phyloP scores from a whole-genome alignment of 2,888 invertebrate genomes.

The Stegana nigrithorax region DNA sequence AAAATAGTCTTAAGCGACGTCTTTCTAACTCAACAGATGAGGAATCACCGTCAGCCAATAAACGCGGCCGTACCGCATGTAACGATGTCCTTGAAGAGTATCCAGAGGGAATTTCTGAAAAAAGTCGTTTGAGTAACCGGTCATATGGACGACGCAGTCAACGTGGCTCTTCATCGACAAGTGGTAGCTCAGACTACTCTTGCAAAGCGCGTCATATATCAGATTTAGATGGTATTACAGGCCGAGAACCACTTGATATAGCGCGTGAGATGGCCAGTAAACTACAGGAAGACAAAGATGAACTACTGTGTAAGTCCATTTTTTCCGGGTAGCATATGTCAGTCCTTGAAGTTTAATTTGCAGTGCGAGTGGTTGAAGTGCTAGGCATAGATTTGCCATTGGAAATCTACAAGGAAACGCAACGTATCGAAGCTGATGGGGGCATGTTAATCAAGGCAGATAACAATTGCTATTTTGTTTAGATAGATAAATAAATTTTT shows the following conservation, averaged over 20 bases:
- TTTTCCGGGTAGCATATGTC: too few species aligned
- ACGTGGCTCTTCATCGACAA: constrained; percentile 62
- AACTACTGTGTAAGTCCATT: constrained; percentile 75
- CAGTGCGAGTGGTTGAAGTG: constrained; percentile 78
- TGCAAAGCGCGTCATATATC: constrained; percentile 69
- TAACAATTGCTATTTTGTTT: background rate
- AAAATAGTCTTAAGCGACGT: constrained; percentile 64
- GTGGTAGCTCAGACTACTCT: constrained; percentile 70
- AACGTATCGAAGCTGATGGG: constrained; percentile 82
- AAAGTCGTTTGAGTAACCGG: constrained; percentile 54
- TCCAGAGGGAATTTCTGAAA: constrained; percentile 39
- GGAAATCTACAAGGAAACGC: constrained; percentile 82
- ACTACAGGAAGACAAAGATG: constrained; percentile 79
- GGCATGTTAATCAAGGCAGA: constrained; percentile 86
- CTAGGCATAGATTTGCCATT: constrained; percentile 81
- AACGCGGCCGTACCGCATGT: constrained; percentile 51
- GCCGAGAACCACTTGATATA: constrained; percentile 66
- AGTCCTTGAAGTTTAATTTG: constrained; percentile 3
- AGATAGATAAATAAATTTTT: background rate
- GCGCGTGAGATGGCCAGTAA: constrained; percentile 80
- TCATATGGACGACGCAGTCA: constrained; percentile 35
- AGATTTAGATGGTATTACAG: constrained; percentile 72
- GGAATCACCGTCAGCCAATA: constrained; percentile 52
- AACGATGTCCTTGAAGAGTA: constrained; percentile 29
- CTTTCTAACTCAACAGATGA: constrained; percentile 62